Conservation (phyloP, 2,797 vertebrate genomes). For the Triplophysa yarkandensis region DNA sequence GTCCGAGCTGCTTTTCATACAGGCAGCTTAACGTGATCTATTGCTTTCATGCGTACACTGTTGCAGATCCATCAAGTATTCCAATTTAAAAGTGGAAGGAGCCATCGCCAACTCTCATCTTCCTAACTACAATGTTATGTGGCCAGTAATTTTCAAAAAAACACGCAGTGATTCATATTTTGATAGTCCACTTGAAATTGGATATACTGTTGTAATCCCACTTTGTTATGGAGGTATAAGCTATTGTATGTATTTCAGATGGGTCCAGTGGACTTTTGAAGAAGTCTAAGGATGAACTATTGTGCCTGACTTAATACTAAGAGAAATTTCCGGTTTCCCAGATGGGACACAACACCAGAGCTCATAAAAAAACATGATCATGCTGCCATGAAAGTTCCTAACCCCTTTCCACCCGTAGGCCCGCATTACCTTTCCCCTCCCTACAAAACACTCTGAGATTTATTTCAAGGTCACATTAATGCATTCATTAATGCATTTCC, state of each 20-base stretch:
- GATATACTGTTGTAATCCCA: not conserved
- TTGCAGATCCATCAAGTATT: not conserved
- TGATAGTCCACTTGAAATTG: not conserved
- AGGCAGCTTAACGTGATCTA: not conserved
- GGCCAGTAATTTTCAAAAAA: not conserved
- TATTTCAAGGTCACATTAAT: conserved; percentile 54
- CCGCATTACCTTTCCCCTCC: conserved; percentile 26
- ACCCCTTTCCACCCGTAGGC: conserved; percentile 4
- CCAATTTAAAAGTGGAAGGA: not conserved
- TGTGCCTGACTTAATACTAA: conserved; percentile 7
- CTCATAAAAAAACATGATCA: not conserved
- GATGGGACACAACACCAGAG: conserved; percentile 32
- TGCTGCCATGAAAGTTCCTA: conserved; percentile 3
- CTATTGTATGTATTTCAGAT: not conserved
- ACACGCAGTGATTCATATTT: not conserved
- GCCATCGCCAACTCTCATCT: not conserved
- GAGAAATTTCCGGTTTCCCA: not conserved
- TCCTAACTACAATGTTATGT: not conserved
- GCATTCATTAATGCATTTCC: conserved; percentile 56
- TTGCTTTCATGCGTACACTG: not conserved
- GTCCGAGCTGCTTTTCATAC: not conserved
- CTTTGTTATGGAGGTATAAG: not conserved
- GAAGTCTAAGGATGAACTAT: not conserved
- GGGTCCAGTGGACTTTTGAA: not conserved
- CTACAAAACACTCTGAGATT: conserved; percentile 43